phyloP scores from a whole-genome alignment of 2,113 vertebrate species.

The Epinephelus moara region DNA sequence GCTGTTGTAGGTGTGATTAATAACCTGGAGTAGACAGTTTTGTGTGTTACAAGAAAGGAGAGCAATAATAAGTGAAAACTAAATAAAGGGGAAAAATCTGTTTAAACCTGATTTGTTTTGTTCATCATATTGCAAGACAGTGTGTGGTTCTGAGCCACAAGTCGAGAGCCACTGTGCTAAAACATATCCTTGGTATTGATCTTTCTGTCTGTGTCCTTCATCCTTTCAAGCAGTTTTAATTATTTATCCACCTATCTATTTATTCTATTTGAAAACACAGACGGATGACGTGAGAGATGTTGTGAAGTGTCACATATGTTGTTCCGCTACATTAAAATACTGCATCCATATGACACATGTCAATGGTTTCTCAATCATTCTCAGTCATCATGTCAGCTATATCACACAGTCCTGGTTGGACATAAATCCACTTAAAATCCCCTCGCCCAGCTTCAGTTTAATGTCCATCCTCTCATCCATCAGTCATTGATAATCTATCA shows the following conservation, averaged over 20 bases:
- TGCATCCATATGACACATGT: not conserved
- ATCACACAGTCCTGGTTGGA: not conserved
- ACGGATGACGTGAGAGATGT: not conserved
- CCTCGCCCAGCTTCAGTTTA: not conserved
- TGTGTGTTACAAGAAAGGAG: too few species aligned
- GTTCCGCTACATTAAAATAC: not conserved
- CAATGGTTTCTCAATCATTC: constrained; percentile 2
- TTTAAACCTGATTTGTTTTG: too few species aligned
- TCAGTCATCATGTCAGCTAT: constrained; percentile 10
- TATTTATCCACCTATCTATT: not conserved
- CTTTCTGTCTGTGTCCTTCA: not conserved
- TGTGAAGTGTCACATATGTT: not conserved
- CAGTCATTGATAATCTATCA: constrained; percentile 49
- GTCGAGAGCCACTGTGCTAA: too few species aligned
- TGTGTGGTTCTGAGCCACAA: too few species aligned
- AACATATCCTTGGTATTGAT: too few species aligned
- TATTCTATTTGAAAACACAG: not conserved
- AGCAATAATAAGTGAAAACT: too few species aligned
- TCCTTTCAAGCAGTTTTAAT: not conserved
- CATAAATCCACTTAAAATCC: constrained; percentile 27
- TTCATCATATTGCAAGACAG: too few species aligned
- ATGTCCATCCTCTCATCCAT: constrained; percentile 22
- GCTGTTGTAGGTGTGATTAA: too few species aligned
- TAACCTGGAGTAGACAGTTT: too few species aligned
- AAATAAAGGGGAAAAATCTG: too few species aligned